Base-by-base conservation (phyloP, 1,140 invertebrate species). In the Phocides pigmalion region DNA sequence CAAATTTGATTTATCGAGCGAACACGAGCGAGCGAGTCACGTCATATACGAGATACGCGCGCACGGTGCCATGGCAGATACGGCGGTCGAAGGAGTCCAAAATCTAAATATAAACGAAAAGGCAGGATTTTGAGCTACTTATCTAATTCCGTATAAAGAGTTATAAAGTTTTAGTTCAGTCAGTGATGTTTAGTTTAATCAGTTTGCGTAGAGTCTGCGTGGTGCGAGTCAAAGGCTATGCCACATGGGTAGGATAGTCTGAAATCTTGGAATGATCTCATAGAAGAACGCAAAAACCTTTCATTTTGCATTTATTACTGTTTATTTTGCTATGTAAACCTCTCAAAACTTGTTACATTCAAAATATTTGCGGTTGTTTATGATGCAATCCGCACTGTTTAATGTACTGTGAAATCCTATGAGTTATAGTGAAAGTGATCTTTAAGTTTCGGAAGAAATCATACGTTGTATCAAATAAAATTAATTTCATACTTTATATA, bases 31-130 rank as follows among this genome's bases (percentile, higher is more conserved):
- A n/a, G n/a, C n/a, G n/a, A n/a, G n/a, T n/a, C n/a, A n/a, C n/a
- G n/a, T n/a, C n/a, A n/a, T n/a, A n/a, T n/a, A n/a, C n/a, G n/a
- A n/a, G n/a, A n/a, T n/a, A 66, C 71, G 79, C 65, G 53, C 63
- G 62, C 20, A 41, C 68, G 66, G 76, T 75, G 78, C 28, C 70
- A 93, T 94, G 93, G 90, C 86, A 74, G 93, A 92, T 77, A 84
- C 87, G 75, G 92, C 91, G 76, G 89, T 87, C 54, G 91, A 92
- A 81, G 87, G 90, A 70, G 74, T 94, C 70, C 81, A 94, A 87
- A 93, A 93, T 65, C 78, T 94, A 68, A 92, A 93, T 82, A 87
- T 94, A 54, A 92, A 93, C 74, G 93, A 94, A 93, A 95, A 95
- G 94, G 94, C 94, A 95, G 92, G 94, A 93, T 88, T 89, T 88